These are phyloP conservation scores for Xenopus borealis DNA, from an alignment of 2,113 vertebrate genomes.

Conservation along the genomic window DNA sequence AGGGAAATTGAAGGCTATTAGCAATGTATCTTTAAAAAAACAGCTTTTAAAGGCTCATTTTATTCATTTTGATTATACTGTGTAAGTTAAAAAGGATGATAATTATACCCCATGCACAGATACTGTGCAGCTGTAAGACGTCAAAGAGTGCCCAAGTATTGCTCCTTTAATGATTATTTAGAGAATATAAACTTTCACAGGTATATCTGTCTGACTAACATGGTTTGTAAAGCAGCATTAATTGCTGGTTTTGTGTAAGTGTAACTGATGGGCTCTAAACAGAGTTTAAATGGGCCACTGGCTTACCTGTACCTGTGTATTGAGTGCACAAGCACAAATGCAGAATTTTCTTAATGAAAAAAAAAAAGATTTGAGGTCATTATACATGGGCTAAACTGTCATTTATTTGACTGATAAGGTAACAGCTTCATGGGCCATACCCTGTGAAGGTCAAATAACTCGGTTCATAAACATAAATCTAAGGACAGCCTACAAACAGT, in stretches of 20 bases:
- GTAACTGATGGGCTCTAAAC: not conserved
- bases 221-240: conserved; percentile 9
- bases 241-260: conserved; percentile 7
- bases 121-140: conserved; percentile 14
- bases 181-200: not conserved
- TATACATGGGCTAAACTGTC: no score
- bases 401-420: no score
- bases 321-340: no score
- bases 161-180: conserved; percentile 5
- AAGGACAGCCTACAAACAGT: no score
- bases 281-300: not conserved
- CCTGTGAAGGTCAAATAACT: no score
- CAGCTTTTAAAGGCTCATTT: conserved; percentile 10
- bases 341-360: no score
- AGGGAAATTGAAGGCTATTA: conserved; percentile 10
- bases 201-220: not conserved
- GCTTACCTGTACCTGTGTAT: no score
- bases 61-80: conserved; percentile 14
- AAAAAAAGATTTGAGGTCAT: no score
- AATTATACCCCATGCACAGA: conserved; percentile 22
- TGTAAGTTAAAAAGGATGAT: conserved; percentile 7
- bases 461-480: no score
- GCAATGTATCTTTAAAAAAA: conserved; percentile 31
- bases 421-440: no score
- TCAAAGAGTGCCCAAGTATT: conserved; percentile 14